Evolutionary conservation across 2,888 invertebrate genomes (phyloP), one percentile per base, ranked within the genome.

Genomic region (Euspilapteryx auroguttella): DNA sequence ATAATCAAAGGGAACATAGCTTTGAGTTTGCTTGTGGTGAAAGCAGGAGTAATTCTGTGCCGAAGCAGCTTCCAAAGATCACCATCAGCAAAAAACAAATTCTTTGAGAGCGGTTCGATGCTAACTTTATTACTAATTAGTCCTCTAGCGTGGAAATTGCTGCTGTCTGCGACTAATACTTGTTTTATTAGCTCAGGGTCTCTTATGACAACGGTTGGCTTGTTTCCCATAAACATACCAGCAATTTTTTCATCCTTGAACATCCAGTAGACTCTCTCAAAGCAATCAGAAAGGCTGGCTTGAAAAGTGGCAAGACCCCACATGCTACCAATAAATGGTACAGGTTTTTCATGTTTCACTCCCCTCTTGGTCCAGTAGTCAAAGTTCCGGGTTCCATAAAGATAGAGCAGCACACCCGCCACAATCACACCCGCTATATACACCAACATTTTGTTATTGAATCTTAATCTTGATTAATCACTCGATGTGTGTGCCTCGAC

Each of bases 1-100:
- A 32, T 13, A 6, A 40, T 39, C 8, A 38, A 28, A 5, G 37
- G 40, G 31, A 42, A 42, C 38, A 39, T 40, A 2, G 34, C 35
- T 28, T 35, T 38, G 5, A 42, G 28, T 25, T 38, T 42, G 1
- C 34, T 35, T 6, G 33, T 38, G 1, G 38, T 37, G 27, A 41
- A 41, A 1, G 40, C 35, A 2, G 41, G 37, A 5, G 38, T 38
- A 32, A 41, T 28, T 12, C 35, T 27, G 11, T 37, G 34, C 14
- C 39, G 31, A 12, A 39, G 22, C 15, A 39, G 29, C 21, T 31
- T 32, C 39, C 39, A 39, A 5, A 28, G 12, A 24, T 39, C 39
- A 8, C 39, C 39, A 23, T 37, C 39, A 9, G 30, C 24, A 2
- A 27, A 25, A 13, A 39, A 35, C 6, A 39, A 20, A 21, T 34